phyloP scores from a whole-genome alignment of 2,888 invertebrate species.

The Rhopalosiphum nymphaeae region DNA sequence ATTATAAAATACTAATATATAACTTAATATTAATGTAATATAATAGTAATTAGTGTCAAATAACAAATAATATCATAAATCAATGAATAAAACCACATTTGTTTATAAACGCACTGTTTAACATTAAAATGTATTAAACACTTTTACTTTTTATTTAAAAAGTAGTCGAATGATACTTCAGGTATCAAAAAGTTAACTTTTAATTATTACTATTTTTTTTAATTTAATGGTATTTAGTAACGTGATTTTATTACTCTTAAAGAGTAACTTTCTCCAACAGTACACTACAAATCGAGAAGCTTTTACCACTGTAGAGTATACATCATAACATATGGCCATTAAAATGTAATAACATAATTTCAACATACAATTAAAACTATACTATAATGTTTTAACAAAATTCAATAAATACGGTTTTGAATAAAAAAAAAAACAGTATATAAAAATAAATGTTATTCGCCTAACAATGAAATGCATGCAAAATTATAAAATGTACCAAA shows the following conservation, averaged over 20 bases:
- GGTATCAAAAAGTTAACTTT: not conserved
- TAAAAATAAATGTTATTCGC: not conserved
- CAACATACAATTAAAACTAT: not conserved
- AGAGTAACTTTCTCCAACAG: not conserved
- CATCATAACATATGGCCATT: not conserved
- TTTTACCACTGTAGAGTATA: not conserved
- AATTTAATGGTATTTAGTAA: not conserved
- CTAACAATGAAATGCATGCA: not conserved
- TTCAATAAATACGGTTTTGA: not conserved
- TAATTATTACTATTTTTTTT: constrained; percentile 14
- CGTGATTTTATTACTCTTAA: not conserved
- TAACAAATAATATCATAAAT: not conserved
- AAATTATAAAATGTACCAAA: not conserved
- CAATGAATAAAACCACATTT: not conserved
- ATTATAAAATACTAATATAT: not conserved
- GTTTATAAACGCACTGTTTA: not conserved
- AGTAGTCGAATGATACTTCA: not conserved
- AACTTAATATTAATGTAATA: not conserved
- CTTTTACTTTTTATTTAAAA: constrained; percentile 5
- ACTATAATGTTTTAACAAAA: not conserved
- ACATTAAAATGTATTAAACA: not conserved
- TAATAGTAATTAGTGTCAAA: too few species aligned
- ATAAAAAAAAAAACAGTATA: not conserved
- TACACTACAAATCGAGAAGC: not conserved
- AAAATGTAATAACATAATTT: not conserved